phyloP scores from a whole-genome alignment of 2,797 vertebrate genomes.

The Scomberomorus guttatus region DNA sequence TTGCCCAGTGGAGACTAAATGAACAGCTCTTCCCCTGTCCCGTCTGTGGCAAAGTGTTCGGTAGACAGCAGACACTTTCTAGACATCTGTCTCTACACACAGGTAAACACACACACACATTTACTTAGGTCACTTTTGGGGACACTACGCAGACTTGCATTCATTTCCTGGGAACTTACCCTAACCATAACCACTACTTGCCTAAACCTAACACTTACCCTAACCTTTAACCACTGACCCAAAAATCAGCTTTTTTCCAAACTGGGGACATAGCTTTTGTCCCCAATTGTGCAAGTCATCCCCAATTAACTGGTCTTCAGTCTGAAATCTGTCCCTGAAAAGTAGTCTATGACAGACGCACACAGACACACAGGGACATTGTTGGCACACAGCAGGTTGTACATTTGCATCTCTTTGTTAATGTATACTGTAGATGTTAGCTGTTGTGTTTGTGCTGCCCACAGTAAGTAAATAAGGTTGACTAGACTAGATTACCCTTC shows the following conservation, averaged over 20 bases:
- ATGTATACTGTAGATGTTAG: constrained; percentile 14
- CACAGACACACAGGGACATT: background rate
- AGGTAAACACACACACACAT: constrained; percentile 84
- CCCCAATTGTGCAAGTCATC: too few species aligned
- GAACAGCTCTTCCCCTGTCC: constrained; percentile 98
- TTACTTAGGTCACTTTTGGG: too few species aligned
- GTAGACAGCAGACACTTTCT: constrained; percentile 97
- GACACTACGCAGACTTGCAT: too few species aligned
- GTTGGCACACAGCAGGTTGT: background rate
- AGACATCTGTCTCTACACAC: constrained; percentile 98
- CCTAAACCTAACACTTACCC: too few species aligned
- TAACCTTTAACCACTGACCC: too few species aligned
- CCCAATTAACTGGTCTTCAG: too few species aligned
- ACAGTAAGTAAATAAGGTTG: constrained; percentile 82
- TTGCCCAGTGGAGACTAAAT: constrained; percentile 92
- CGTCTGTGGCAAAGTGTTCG: constrained; percentile 98
- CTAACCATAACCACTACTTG: too few species aligned
- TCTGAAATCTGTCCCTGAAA: too few species aligned
- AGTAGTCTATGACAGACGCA: too few species aligned
- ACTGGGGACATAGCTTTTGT: too few species aligned
- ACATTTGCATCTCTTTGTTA: background rate
- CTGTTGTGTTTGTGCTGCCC: constrained; percentile 34
- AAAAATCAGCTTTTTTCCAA: too few species aligned
- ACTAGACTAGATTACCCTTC: constrained; percentile 85
- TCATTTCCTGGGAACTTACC: too few species aligned